Evolutionary conservation across 2,888 invertebrate genomes (phyloP).

Genomic region (Drosophila paramelanica): DNA sequence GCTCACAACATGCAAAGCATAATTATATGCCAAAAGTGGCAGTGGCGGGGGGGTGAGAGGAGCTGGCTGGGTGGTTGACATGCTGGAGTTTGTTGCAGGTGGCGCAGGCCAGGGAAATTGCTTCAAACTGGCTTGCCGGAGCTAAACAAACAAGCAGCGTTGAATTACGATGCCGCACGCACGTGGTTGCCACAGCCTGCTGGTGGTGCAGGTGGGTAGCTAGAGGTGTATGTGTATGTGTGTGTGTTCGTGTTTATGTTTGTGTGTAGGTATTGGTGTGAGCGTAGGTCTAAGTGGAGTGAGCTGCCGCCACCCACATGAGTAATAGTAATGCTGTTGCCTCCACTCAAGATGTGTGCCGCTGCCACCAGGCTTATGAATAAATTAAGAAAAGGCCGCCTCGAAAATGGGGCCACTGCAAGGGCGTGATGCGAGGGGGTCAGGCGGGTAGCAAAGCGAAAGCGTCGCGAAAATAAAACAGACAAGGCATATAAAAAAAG

Average conservation of each 20-base stretch:
- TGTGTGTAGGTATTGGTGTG: conserved; percentile 15
- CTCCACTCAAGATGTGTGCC: conserved; percentile 59
- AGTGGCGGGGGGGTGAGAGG: conserved; percentile 1
- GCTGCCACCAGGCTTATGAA: conserved; percentile 77
- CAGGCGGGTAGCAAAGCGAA: conserved; percentile 17
- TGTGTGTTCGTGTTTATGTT: conserved; percentile 9
- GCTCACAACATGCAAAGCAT: conserved; percentile 58
- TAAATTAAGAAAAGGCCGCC: conserved; percentile 71
- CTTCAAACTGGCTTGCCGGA: conserved; percentile 68
- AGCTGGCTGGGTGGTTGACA: conserved; percentile 9
- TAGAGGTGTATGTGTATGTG: conserved; percentile 1
- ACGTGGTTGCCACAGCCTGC: conserved; percentile 57
- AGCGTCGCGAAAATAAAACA: conserved; percentile 67
- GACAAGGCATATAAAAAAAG: conserved; percentile 60
- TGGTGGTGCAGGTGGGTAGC: conserved; percentile 18
- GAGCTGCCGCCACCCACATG: conserved; percentile 60
- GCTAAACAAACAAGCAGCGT: conserved; percentile 74
- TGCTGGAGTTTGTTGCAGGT: conserved; percentile 47
- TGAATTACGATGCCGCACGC: conserved; percentile 79
- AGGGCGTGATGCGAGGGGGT: background rate
- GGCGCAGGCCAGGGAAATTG: conserved; percentile 64
- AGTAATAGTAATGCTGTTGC: conserved; percentile 81
- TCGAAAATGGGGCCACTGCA: conserved; percentile 27
- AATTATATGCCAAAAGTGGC: conserved; percentile 49
- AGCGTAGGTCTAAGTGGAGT: conserved; percentile 34